Evolutionary conservation across 2,888 invertebrate genomes (phyloP), one percentile per base, ranked within the genome.

Genomic region (Trichopria drosophilae): DNA sequence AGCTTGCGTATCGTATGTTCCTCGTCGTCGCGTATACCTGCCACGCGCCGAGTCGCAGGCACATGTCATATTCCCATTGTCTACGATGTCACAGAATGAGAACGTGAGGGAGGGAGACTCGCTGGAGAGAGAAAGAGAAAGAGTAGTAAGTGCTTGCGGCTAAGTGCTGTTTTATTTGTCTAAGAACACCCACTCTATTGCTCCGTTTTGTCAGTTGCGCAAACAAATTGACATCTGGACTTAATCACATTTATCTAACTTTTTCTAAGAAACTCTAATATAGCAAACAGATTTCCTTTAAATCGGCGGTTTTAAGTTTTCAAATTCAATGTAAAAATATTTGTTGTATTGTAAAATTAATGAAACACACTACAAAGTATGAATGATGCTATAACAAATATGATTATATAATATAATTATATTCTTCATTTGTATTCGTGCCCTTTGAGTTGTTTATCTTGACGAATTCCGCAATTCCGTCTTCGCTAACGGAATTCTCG

Each of bases 141-240:
- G 37, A 28, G 44, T 37, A 16, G 2, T 7, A n/a, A 3, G 26
- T 12, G 23, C 2, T 10, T 12, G 43, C 63, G 58, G 59, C 70
- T 71, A 69, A 74, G 73, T 73, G 70, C 69, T 71, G 68, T 73
- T 74, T 74, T 73, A 74, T 73, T 73, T 73, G 72, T 71, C 61
- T 70, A 72, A 73, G 70, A 71, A 70, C 70, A 71, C 64, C 67
- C 69, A 70, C 69, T 69, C 70, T 67, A 64, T 61, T 67, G 59
- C 61, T 60, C 55, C 62, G 63, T 60, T 53, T 60, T 59, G 54
- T 53, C 55, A 57, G 50, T 49, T n/a, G n/a, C n/a, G n/a, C n/a
- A n/a, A n/a, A n/a, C n/a, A n/a, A n/a, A n/a, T n/a, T n/a, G n/a
- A n/a, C n/a, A n/a, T n/a, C n/a, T n/a, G n/a, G n/a, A n/a, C n/a